Conservation (phyloP, 1,140 invertebrate genomes). For the Coptotermes formosanus region DNA sequence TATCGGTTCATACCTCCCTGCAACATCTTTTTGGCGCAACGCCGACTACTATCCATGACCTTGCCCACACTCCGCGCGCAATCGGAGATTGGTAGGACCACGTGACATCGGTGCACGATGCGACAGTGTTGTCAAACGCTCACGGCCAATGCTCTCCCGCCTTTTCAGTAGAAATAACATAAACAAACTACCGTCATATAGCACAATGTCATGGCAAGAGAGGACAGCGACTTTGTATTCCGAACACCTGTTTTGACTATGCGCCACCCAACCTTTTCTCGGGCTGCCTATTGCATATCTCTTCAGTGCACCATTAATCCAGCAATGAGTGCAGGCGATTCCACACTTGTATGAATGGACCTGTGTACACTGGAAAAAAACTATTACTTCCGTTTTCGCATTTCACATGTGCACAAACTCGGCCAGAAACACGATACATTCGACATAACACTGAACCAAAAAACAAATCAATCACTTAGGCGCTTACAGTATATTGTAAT, state of each 20-base stretch:
- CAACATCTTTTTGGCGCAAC: background rate
- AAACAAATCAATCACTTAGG: too few species aligned
- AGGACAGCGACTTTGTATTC: background rate
- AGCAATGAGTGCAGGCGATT: background rate
- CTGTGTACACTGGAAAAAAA: background rate
- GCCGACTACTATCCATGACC: slow-evolving; percentile 25
- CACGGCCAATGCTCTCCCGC: slow-evolving; percentile 24
- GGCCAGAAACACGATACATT: background rate
- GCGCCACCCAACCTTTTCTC: background rate
- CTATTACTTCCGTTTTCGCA: background rate
- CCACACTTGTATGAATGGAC: background rate
- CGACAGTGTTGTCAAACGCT: slow-evolving; percentile 24
- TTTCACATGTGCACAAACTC: background rate
- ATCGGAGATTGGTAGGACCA: slow-evolving; percentile 1
- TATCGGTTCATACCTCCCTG: background rate
- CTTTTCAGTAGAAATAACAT: background rate
- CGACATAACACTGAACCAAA: background rate
- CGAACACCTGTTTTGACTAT: background rate
- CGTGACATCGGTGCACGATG: slow-evolving; percentile 27
- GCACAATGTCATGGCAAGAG: background rate
- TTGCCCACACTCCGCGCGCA: slow-evolving; percentile 19
- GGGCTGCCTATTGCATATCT: background rate
- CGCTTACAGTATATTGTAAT: background rate
- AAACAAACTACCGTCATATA: slow-evolving; percentile 3
- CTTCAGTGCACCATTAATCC: background rate